phyloP scores from a whole-genome alignment of 1,140 invertebrate genomes.

The silkworm (Bombyx mori) region ASM3026992v2 NC_085125.1:4791001-4791500 shows the following conservation, averaged over 20 bases:
- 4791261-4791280: conserved; percentile 4
- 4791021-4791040: too few species aligned
- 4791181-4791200: conserved; percentile 59
- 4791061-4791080: conserved; percentile 1
- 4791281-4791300: conserved; percentile 2
- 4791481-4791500: conserved; percentile 26
- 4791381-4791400: conserved; percentile 11
- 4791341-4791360: conserved; percentile 10
- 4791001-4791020: too few species aligned
- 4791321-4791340: conserved; percentile 7
- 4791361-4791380: conserved; percentile 1
- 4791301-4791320: conserved; percentile 5
- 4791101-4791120: conserved; percentile 58
- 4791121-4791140: conserved; percentile 24
- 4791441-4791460: conserved; percentile 9
- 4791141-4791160: conserved; percentile 19
- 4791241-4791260: not conserved
- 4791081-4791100: conserved; percentile 32
- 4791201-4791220: conserved; percentile 68
- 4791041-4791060: not conserved
- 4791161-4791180: conserved; percentile 38
- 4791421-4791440: conserved; percentile 5
- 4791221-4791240: conserved; percentile 61
- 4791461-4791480: conserved; percentile 2
- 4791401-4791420: conserved; percentile 16